Evolutionary conservation across 2,113 vertebrate species (phyloP), one percentile per base, ranked within the genome.

Genomic region (Acanthisitta chloris): DNA sequence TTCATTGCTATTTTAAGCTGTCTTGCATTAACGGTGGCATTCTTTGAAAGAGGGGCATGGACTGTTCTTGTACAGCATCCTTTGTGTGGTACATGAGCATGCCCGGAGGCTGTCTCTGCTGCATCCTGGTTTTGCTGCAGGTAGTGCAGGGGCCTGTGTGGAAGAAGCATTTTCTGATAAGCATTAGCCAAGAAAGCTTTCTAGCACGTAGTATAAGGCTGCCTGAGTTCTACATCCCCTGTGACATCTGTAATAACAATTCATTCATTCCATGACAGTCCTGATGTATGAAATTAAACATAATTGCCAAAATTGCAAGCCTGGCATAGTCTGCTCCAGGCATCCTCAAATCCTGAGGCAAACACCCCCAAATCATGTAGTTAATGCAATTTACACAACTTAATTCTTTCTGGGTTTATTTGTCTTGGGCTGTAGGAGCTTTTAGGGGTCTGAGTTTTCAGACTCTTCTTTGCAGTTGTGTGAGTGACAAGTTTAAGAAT

Each of bases 51-150:
- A 0, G 3, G 14, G 19, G 26, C 0, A 0, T n/a, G 12, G 45
- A 36, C 25, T 9, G 3, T 42, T 72, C 48, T 48, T 45, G 14
- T 36, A 16, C 34, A 46, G 21, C 26, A 48, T 72, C n/a, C 23
- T 86, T 49, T 2, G 2, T 10, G 8, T 1, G 1, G 42, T 43
- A 14, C 1, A 14, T 15, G 57, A 67, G 25, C 1, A 1, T 54
- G 61, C n/a, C 16, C 4, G 2, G 52, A 36, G 58, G 4, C 19
- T 12, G 14, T 46, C 20, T 66, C 17, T 45, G 46, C 57, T 64
- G 1, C 0, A 0, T 28, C 29, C 73, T 80, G 70, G 17, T 78
- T 83, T 81, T 76, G 52, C 4, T 55, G 57, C 38, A 67, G 81
- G 45, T 82, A 23, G 23, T 1, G 12, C 9, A 49, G 57, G 24